Conservation (phyloP, 2,797 vertebrate genomes). For the Sebastes minor region DNA sequence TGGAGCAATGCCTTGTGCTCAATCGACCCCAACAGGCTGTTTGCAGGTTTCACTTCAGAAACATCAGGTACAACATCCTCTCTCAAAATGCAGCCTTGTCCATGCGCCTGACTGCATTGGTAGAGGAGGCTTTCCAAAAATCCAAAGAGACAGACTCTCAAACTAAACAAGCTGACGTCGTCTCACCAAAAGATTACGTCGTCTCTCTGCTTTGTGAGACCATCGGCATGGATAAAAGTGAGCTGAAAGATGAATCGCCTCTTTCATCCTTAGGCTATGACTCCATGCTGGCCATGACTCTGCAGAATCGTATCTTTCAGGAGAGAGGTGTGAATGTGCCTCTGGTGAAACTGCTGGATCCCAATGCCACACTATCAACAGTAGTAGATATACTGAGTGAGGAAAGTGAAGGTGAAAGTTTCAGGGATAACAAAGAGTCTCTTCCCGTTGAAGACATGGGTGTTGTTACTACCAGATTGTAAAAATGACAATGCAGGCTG, state of each 20-base stretch:
- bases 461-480: conserved; percentile 54
- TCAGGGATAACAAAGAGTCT: not conserved
- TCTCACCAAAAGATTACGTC: conserved; percentile 78
- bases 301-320: conserved; percentile 85
- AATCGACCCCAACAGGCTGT: conserved; percentile 86
- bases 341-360: conserved; percentile 85
- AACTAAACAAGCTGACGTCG: not conserved
- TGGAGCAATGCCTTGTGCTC: conserved; percentile 81
- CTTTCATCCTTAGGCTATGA: conserved; percentile 84
- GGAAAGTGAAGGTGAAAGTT: not conserved
- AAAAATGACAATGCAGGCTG: conserved; percentile 3
- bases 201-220: conserved; percentile 77
- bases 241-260: conserved; percentile 74
- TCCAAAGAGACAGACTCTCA: conserved; percentile 9
- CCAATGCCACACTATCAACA: conserved; percentile 78
- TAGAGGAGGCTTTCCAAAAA: conserved; percentile 66
- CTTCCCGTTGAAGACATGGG: not conserved
- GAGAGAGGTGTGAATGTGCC: conserved; percentile 83
- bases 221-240: conserved; percentile 57
- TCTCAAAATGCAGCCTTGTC: conserved; percentile 72
- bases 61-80: conserved; percentile 69
- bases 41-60: conserved; percentile 82
- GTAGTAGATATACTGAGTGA: conserved; percentile 75
- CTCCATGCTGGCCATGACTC: conserved; percentile 90
- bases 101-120: conserved; percentile 66